Conservation (phyloP, 2,113 vertebrate genomes). For the Arenaria interpres region DNA sequence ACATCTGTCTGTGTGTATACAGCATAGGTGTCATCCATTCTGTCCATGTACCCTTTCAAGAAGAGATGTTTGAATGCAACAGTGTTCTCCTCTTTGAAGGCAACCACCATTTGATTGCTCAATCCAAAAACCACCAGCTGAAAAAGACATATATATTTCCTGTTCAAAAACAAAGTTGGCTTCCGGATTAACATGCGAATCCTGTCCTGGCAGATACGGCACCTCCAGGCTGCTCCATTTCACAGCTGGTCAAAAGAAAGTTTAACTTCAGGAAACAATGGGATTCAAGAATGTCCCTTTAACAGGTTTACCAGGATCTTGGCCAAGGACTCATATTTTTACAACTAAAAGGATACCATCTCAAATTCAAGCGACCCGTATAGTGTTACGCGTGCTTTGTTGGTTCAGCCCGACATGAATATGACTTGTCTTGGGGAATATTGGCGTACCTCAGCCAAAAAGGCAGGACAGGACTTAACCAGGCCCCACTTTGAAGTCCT, state of each 20-base stretch:
- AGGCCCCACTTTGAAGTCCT: not conserved
- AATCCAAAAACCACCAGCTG: conserved; percentile 94
- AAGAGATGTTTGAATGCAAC: conserved; percentile 92
- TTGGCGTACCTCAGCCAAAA: not conserved
- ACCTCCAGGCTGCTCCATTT: not conserved
- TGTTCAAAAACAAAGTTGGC: not conserved
- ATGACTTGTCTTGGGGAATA: not conserved
- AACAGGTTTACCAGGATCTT: not conserved
- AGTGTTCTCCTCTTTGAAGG: conserved; percentile 93
- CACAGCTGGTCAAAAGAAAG: not conserved
- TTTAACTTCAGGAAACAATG: not conserved
- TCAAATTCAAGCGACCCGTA: not conserved
- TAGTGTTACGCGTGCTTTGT: not conserved
- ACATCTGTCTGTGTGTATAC: conserved; percentile 88
- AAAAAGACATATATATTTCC: conserved; percentile 20
- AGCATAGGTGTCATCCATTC: conserved; percentile 77
- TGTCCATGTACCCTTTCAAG: conserved; percentile 87
- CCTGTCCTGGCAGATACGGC: not conserved
- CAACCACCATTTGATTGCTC: conserved; percentile 96
- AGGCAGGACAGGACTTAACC: not conserved
- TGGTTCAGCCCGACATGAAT: not conserved
- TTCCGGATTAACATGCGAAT: not conserved
- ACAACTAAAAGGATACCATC: not conserved
- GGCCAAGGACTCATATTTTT: not conserved
- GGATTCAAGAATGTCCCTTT: not conserved